Percentiles rank a stretch among this genome's conserved stretches.
phyloP scores from a whole-genome alignment of 2,888 invertebrate species.

The Altica lythri region DNA sequence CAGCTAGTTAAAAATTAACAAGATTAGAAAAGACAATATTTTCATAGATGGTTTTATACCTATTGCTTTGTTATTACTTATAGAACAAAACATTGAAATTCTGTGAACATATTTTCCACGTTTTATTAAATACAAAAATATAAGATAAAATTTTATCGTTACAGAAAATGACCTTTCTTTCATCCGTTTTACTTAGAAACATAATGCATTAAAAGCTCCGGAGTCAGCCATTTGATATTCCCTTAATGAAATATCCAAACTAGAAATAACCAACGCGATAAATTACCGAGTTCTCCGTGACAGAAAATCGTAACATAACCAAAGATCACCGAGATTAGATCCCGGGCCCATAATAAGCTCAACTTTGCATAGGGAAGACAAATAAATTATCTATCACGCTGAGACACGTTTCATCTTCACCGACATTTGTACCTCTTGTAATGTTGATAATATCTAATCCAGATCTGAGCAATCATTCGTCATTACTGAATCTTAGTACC shows the following conservation, averaged over 20 bases:
- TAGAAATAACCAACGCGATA: constrained; percentile 18
- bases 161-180: too few species aligned
- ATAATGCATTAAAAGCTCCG: neutral
- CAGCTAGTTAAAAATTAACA: too few species aligned
- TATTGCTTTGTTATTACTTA: too few species aligned
- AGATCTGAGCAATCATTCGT: constrained; percentile 48
- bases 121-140: too few species aligned
- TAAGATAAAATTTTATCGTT: too few species aligned
- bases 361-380: constrained; percentile 24
- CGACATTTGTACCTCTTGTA: constrained; percentile 28
- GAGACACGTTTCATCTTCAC: constrained; percentile 32
- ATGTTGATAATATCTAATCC: constrained; percentile 43
- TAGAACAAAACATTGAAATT: too few species aligned
- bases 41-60: too few species aligned
- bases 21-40: too few species aligned
- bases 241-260: constrained; percentile 18
- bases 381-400: constrained; percentile 29
- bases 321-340: constrained; percentile 26
- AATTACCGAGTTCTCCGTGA: constrained; percentile 22
- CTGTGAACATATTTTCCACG: too few species aligned
- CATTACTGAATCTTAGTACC: constrained; percentile 44
- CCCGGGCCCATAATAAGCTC: constrained; percentile 18
- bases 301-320: constrained; percentile 26
- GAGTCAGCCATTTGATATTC: constrained; percentile 7
- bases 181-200: neutral